Base-by-base conservation (phyloP, 2,113 vertebrate species). In the Nothoprocta pentlandii region DNA sequence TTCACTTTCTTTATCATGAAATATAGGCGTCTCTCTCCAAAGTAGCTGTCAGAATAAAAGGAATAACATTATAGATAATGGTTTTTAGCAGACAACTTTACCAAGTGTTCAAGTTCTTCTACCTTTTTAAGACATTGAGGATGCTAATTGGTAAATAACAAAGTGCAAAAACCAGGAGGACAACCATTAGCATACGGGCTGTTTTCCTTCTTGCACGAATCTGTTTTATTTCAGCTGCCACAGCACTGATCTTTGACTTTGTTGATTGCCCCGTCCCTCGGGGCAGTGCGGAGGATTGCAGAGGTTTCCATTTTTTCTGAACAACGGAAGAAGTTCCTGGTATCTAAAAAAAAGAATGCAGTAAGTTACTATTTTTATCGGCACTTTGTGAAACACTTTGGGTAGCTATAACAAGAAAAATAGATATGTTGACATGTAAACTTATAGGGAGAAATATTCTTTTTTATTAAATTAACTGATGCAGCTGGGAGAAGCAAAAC, bases 61-160 rank as follows among this genome's bases (percentile, higher is more conserved):
- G 10, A 71, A 54, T 59, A 36, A 77, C 6, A 2, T 51, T 58
- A 68, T 21, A 79, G 32, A 46, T 19, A 44, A 59, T 5, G n/a
- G 12, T 0, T 83, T 95, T 90, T 68, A 70, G 25, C 16, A 74
- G 47, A 77, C 85, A 93, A 23, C 42, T 87, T 51, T 58, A 44
- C 4, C 11, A 51, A 56, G 5, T 69, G 19, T 82, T 96, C 93
- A 80, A 34, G 32, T 70, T 81, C 73, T 19, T 46, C 95, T 98
- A 99, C 99, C 99, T 99, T 97, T 99, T 99, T 96, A 99, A 97
- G 90, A 99, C 97, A 91, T 99, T 99, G 94, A 99, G 99, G 83
- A 99, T 98, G 95, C 99, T 99, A 96, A 99, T 99, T 59, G 99
- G 99, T 64, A 99, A 98, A 97, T 99, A 99, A 95, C 99, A 99